These are phyloP conservation scores for Hedychridium roseum DNA, from an alignment of 2,888 invertebrate genomes.

Conservation along the genomic window DNA sequence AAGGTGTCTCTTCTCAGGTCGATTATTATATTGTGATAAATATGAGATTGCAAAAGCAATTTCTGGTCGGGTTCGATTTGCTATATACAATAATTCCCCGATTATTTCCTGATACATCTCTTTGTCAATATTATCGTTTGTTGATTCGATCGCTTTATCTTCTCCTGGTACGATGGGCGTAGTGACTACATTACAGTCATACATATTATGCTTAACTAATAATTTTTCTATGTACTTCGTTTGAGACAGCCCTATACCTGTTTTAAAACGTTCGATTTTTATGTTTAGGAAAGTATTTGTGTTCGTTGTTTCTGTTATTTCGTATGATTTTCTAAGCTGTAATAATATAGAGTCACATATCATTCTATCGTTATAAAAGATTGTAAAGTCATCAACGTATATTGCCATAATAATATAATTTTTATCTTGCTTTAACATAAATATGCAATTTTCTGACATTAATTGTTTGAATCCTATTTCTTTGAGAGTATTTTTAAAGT, in stretches of 20 bases:
- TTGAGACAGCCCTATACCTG: conserved; percentile 1
- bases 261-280: background rate
- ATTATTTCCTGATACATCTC: background rate
- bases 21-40: conserved; percentile 6
- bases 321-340: background rate
- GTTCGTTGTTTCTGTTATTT: background rate
- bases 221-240: background rate
- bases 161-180: conserved; percentile 4
- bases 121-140: background rate
- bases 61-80: conserved; percentile 4
- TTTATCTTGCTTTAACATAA: conserved; percentile 1
- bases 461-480: background rate
- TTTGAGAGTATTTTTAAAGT: background rate
- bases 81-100: conserved; percentile 6
- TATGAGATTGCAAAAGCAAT: conserved; percentile 4
- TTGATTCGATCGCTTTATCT: background rate
- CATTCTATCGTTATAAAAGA: background rate
- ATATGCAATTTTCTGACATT: conserved; percentile 3
- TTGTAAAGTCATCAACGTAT: conserved; percentile 1
- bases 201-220: background rate
- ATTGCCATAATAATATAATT: background rate
- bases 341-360: background rate
- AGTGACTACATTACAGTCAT: background rate
- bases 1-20: too few relatives aligned
- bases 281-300: background rate